Base-by-base conservation (phyloP, 2,888 invertebrate species). In the Iphiclides podalirius region DNA sequence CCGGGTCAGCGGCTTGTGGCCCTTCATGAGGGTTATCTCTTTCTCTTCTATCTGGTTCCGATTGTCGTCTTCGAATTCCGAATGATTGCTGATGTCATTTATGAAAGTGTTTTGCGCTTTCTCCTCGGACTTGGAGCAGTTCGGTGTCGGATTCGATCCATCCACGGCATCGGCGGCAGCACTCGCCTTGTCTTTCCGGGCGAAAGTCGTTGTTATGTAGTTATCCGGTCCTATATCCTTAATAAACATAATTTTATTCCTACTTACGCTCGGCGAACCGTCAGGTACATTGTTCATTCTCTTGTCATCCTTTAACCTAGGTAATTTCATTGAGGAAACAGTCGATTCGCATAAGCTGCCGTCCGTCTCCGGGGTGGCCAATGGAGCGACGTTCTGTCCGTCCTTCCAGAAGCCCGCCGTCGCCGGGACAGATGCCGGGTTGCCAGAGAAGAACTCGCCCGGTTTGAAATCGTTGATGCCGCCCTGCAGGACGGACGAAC, bases 151-250 rank as follows among this genome's bases (percentile, higher is more conserved):
- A 53, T 64, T 77, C 34, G 72, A 73, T 39, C 77, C 72, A 52
- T 85, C 85, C 33, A 77, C 70, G 4, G 63, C 64, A 45, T 81
- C 78, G 43, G 52, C 62, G 33, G 75, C 66, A 13, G 72, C 66
- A 54, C 64, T 65, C 13, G 70, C 67, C 57, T 80, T 85, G 46
- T 84, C 82, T 62, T 79, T 70, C 79, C 92, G 77, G 61, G 90
- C 83, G 79, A 89, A 87, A 38, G 91, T 90, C 37, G 93, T 93
- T 53, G 92, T 93, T 43, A 94, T 93, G 70, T 94, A 94, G 77
- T 93, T 94, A 76, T 94, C 93, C 41, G 92, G 91, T 37, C 93
- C 93, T 60, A 93, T 93, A 70, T 93, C 91, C 66, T 91, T 91
- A 62, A 91, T 91, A 59, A 91, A 87, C 64, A 91, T 70, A 47